Evolutionary conservation across 1,140 invertebrate species (phyloP), one percentile per base, ranked within the genome.

Genomic region (Bombus picipes): DNA sequence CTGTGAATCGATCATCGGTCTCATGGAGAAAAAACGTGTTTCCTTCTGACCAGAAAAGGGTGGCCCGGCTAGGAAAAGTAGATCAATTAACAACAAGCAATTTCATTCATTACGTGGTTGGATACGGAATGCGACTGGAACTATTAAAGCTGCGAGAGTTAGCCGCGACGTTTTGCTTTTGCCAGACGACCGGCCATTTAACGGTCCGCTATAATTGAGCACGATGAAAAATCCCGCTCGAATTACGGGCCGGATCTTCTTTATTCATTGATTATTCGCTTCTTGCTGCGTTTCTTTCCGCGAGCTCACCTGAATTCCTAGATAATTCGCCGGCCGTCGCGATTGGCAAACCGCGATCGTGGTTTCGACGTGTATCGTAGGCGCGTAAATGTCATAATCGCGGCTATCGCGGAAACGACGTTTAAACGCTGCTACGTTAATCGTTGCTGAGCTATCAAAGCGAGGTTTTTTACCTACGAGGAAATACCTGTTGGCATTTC

Each of bases 91-190:
- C 41, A n/a, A 15, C 28, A 28, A 81, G 57, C 74, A 59, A 83
- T 86, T 86, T 75, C 72, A 75, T 75, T 86, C 79, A 86, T 86
- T 83, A 83, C 41, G 41, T 41, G 62, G 32, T 83, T 66, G 74
- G 72, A 83, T 59, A 59, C 39, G 81, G 72, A 83, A 83, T 83
- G 81, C 59, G 59, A 66, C 57, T 83, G 81, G 72, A 76, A 18
- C 72, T 76, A 83, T 83, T 83, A 83, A 43, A 83, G 22, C 41
- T 12, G n/a, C 41, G n/a, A 71, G 39, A 53, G 39, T 34, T 34
- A 22, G 53, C 59, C 34, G 37, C 71, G 32, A 15, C 25, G 59
- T 32, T 75, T 75, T 41, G 68, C 47, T 65, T 65, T 34, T 75
- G n/a, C 81, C 39, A 15, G 71, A 18, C 70, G 32, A 37, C 53